These are phyloP conservation scores for Meghimatium bilineatum DNA, from an alignment of 2,888 invertebrate species.

Conservation along the genomic window DNA sequence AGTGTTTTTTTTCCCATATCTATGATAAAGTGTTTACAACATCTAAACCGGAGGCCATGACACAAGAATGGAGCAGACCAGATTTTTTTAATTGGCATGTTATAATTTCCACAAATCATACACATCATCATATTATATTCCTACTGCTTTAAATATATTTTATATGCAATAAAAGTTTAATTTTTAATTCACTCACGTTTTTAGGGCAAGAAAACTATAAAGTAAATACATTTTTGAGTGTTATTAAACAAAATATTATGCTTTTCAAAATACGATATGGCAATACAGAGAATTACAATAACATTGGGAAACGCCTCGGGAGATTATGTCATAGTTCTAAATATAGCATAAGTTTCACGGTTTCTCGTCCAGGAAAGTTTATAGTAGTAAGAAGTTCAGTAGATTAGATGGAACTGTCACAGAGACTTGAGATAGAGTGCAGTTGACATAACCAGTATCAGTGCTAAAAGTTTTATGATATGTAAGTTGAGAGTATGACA, in stretches of 20 bases:
- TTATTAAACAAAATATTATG: not conserved
- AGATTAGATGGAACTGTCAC: too few species aligned
- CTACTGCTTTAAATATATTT: not conserved
- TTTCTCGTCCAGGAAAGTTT: too few species aligned
- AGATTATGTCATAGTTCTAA: conserved; percentile 1
- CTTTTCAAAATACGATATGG: not conserved
- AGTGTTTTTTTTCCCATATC: not conserved
- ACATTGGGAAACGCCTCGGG: not conserved
- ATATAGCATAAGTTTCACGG: conserved; percentile 20
- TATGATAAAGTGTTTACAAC: not conserved
- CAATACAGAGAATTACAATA: not conserved
- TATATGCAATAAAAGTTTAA: not conserved
- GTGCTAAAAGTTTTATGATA: too few species aligned
- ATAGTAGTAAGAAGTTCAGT: too few species aligned
- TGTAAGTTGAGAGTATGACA: too few species aligned
- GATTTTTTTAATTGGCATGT: not conserved
- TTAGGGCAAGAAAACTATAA: not conserved
- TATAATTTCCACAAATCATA: not conserved
- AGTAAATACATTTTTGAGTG: not conserved
- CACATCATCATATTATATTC: not conserved
- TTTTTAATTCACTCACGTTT: not conserved
- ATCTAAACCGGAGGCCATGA: not conserved
- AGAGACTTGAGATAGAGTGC: too few species aligned
- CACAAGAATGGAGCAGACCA: not conserved
- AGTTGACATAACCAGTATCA: too few species aligned